Base-by-base conservation (phyloP, 2,113 vertebrate genomes). In the Xiphophorus hellerii region DNA sequence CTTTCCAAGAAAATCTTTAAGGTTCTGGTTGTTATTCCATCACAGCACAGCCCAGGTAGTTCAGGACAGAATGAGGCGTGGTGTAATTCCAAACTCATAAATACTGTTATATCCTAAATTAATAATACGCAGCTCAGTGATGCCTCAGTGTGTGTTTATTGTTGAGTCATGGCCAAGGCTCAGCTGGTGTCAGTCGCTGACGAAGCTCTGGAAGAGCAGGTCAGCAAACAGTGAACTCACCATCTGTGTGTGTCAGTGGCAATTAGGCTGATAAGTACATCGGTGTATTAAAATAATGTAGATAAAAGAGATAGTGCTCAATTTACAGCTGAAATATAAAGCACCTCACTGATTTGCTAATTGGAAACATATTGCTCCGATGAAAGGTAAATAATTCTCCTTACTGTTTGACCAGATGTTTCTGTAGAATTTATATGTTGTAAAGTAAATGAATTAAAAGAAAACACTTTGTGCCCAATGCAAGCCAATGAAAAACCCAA, bases 221-320 rank as follows among this genome's bases (percentile, higher is more conserved):
- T 88, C 85, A 83, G 70, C 77, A 76, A 80, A 88, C 82, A 78
- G 85, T 80, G 82, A 88, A 86, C 84, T 63, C 62, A 15, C 85
- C 89, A 87, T 88, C 89, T 93, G 89, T 81, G 79, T 61, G 71
- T 80, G 82, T 88, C 85, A 62, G 10, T 69, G 68, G 74, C 68
- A 82, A 87, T 89, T 82, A 88, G 76, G n/a, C 54, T 61, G 74
- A 87, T 54, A 69, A 69, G 78, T 78, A 87, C 62, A 82, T 88
- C 73, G 71, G 37, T 31, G 28, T 54, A 48, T 10, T 12, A 27
- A 71, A 63, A 76, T 22, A 51, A 71, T 25, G 62, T 72, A 30
- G 42, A 71, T 28, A 25, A 69, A 66, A 35, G 48, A 62, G 5
- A 42, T 61, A 65, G 30, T 30, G 30, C 30, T 30, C 51, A 2